phyloP scores from a whole-genome alignment of 2,797 vertebrate species.

The Bufotes viridis region DNA sequence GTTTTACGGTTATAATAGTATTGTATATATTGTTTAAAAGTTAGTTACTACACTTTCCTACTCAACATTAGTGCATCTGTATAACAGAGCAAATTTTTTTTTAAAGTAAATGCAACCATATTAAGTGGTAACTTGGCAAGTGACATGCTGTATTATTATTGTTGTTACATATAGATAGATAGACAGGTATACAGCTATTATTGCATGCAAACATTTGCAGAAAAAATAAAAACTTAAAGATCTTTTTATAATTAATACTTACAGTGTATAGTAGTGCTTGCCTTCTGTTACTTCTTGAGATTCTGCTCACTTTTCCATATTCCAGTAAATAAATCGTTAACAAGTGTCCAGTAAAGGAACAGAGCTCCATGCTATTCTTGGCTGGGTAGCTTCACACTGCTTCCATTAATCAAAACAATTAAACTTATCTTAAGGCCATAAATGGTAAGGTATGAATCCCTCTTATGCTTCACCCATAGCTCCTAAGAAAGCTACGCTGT shows the following conservation, averaged over 20 bases:
- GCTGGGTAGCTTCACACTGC: constrained; percentile 6
- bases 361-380: constrained; percentile 13
- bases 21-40: too few relatives aligned
- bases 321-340: background rate
- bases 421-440: constrained; percentile 45
- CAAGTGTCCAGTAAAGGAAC: background rate
- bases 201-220: background rate
- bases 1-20: background rate
- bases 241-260: constrained; percentile 19
- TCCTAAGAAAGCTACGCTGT: constrained; percentile 9
- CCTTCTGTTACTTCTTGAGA: background rate
- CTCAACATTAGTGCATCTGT: background rate
- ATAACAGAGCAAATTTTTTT: background rate
- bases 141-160: background rate
- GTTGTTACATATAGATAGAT: background rate
- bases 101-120: background rate
- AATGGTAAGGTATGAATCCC: constrained; percentile 57
- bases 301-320: constrained; percentile 35
- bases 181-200: background rate
- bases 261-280: background rate
- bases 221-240: too few relatives aligned
- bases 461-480: background rate
- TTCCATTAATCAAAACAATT: constrained; percentile 36
- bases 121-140: background rate
- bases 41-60: background rate